Evolutionary conservation across 1,140 invertebrate species (phyloP), one percentile per base, ranked within the genome.

Genomic region (Achatina immaculata): DNA sequence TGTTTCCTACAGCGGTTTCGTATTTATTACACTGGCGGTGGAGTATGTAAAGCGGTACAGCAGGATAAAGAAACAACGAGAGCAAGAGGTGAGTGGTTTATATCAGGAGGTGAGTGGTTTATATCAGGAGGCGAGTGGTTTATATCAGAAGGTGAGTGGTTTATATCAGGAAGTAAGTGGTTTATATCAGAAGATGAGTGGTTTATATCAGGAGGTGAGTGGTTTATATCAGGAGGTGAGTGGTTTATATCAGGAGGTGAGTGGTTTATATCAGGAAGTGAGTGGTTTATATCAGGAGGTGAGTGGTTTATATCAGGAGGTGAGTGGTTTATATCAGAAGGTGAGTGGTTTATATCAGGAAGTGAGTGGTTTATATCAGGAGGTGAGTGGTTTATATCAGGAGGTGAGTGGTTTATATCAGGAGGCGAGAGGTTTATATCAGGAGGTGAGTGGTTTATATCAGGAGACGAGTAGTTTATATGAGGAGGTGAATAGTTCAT

Each of bases 31-130:
- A 1, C 7, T 43, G 1, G 43, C 71, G n/a, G 9, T 73, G 31
- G 71, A 73, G 14, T 73, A 73, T n/a, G 71, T n/a, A 6, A 73
- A 73, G 19, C 48, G 42, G 28, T 73, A 73, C 42, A 24, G 71
- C 7, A 42, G 43, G 0, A 36, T 48, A 45, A 31, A 36, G 43
- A 73, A 31, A 36, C 31, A 73, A 24, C 68, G 42, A 28, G 68
- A 69, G 11, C 38, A 73, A 31, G 21, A 45, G 71, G 71, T 73
- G 7, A 28, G 42, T 45, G 19, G 28, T 28, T 16, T 66, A 31
- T 66, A 7, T 9, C 31, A 31, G 28, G 62, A 66, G 14, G 31
- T n/a, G 14, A 31, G 48, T 11, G 48, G 48, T 14, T 51, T 14
- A 51, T 14, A 11, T 14, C 11, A 14, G 48, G 48, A 14, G 24